Evolutionary conservation across 2,797 vertebrate species (phyloP), one percentile per base, ranked within the genome.

Genomic region (Gallinago solitaria): DNA sequence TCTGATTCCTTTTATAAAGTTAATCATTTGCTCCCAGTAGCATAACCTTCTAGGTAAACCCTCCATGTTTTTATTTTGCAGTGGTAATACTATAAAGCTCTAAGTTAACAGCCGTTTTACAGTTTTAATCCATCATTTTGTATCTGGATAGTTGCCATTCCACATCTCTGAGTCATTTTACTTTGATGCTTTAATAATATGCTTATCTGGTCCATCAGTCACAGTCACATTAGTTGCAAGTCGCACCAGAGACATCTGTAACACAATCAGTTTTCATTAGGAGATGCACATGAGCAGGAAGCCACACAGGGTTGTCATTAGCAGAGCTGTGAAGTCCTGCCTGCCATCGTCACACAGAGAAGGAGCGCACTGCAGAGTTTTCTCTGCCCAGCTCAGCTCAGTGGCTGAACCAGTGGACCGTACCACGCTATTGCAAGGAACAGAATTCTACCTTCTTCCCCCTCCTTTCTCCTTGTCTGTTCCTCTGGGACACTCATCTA

Each of bases 71-170:
- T 93, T 81, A 85, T 41, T 87, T 95, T 96, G 77, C 86, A 91
- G 67, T 47, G 84, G 88, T 97, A 97, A 96, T 93, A 92, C 89
- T 74, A 61, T 94, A 97, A 97, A 97, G 91, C 75, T 93, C 86
- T 93, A 95, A 91, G 94, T 97, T 94, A 96, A 87, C 96, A 97
- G 95, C 91, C 91, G 61, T 87, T 97, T 76, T 90, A 68, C 7
- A 16, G 94, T 93, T 97, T 98, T 98, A 96, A 97, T 96, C 93
- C 95, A 97, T 96, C 87, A 85, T 95, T 97, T 97, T 96, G 57
- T 90, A 81, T 90, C 89, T 94, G 90, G 90, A 87, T 97, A 96
- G 94, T 93, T 96, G 95, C 94, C 91, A 91, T 97, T 97, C 95
- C 93, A 89, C 95, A 92, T 97, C 94, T 97, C 94, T 77, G 87